Conservation (phyloP, 2,113 vertebrate species). For the Megaptera novaeangliae region DNA sequence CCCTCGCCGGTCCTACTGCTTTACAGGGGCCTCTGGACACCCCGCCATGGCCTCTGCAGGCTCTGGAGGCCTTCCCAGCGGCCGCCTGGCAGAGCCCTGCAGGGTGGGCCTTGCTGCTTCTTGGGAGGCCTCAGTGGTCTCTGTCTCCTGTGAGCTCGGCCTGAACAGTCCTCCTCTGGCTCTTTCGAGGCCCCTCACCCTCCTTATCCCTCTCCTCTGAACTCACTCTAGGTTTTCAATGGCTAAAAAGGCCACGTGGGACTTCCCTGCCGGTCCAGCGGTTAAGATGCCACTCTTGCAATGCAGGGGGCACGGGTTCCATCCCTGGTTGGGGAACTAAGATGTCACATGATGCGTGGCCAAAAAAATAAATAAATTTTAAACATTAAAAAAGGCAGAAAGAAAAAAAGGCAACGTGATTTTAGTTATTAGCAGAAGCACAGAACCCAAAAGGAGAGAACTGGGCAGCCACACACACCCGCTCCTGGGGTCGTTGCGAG, state of each 20-base stretch:
- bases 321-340: neutral
- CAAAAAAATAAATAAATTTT: neutral
- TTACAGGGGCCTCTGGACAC: too few species aligned
- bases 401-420: neutral
- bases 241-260: neutral
- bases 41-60: neutral
- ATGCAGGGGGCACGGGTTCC: neutral
- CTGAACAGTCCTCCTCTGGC: neutral
- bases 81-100: neutral
- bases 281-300: neutral
- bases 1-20: neutral
- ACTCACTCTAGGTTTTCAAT: neutral
- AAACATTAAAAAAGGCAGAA: neutral
- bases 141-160: neutral
- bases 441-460: neutral
- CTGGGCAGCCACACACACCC: neutral
- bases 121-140: fast-evolving
- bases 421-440: neutral
- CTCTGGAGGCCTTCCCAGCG: too few species aligned
- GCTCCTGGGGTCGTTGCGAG: fast-evolving
- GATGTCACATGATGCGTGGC: neutral
- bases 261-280: neutral
- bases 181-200: neutral
- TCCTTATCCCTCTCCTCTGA: neutral
- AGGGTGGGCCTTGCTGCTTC: neutral